Percentiles rank a stretch among this genome's conserved stretches.
phyloP scores from a whole-genome alignment of 2,888 invertebrate genomes.

The Tetanocera ferruginea region DNA sequence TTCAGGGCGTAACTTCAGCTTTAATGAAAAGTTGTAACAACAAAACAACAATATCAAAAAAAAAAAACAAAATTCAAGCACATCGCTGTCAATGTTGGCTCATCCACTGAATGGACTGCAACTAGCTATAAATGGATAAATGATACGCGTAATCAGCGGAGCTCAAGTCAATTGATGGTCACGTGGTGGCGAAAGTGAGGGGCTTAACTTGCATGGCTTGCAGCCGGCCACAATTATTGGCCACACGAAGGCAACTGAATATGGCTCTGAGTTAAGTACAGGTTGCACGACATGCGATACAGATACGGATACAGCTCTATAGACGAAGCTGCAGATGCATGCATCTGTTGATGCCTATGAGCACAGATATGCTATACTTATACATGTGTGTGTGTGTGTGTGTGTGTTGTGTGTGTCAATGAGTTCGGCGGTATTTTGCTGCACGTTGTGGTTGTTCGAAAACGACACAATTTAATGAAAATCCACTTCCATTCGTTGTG shows the following conservation, averaged over 20 bases:
- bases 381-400: too few relatives aligned
- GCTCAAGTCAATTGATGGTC: conserved; percentile 4
- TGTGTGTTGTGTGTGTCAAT: too few relatives aligned
- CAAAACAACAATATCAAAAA: conserved; percentile 59
- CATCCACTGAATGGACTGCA: neutral
- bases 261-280: conserved; percentile 44
- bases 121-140: conserved; percentile 33
- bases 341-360: neutral
- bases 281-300: conserved; percentile 15
- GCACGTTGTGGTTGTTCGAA: too few relatives aligned
- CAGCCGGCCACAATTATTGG: conserved; percentile 56
- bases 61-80: conserved; percentile 48
- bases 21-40: conserved; percentile 35
- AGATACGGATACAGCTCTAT: conserved; percentile 1
- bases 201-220: neutral
- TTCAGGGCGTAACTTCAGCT: neutral
- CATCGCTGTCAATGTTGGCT: conserved; percentile 13
- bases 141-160: conserved; percentile 40
- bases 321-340: conserved; percentile 2
- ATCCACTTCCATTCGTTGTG: too few relatives aligned
- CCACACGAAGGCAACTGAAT: conserved; percentile 60
- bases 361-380: too few relatives aligned
- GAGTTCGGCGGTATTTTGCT: too few relatives aligned
- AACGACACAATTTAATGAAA: too few relatives aligned
- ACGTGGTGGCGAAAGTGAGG: neutral